Base-by-base conservation (phyloP, 1,140 invertebrate genomes). In the Campoletis sonorensis region DNA sequence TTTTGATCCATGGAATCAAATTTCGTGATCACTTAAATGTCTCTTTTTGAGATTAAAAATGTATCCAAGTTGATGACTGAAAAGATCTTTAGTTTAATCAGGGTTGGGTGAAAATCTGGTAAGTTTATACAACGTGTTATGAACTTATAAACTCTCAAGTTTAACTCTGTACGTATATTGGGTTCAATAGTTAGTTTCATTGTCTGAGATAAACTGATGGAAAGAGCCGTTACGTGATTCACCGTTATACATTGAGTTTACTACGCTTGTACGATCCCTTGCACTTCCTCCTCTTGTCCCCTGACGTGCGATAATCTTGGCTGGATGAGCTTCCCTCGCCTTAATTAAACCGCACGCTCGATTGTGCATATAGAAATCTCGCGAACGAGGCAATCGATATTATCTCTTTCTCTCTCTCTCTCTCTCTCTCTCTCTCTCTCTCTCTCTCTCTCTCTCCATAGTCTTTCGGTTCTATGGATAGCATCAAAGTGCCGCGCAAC, bases 281-380 rank as follows among this genome's bases (percentile, higher is more conserved):
- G 51, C 51, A 54, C 51, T 54, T 18, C 51, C 18, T n/a, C 51
- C n/a, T n/a, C 51, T 8, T 54, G 51, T 54, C 16, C 51, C 51
- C 51, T 11, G 51, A 54, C 51, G 51, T 54, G 16, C 18, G 51
- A 54, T 54, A 54, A 54, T 54, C 51, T 54, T 54, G 51, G 7
- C 7, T 54, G 51, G 51, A 54, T 54, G 51, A 54, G 51, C 51
- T 54, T 54, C 51, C 18, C 16, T 54, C 51, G 51, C 51, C 51
- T 54, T 54, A 54, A 54, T 54, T 54, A n/a, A 54, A 54, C 51
- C 51, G 51, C 51, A 54, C 51, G 51, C 51, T 54, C 51, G 51
- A 54, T 54, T 54, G 51, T 54, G 51, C 51, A 54, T 54, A 54
- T 21, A 54, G 51, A 54, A 54, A 54, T 54, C 51, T n/a, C 51